These are phyloP conservation scores for Catostylus mosaicus DNA, from an alignment of 30 jellyfish, hydroid and myxozoan species.

Conservation along the genomic window DNA sequence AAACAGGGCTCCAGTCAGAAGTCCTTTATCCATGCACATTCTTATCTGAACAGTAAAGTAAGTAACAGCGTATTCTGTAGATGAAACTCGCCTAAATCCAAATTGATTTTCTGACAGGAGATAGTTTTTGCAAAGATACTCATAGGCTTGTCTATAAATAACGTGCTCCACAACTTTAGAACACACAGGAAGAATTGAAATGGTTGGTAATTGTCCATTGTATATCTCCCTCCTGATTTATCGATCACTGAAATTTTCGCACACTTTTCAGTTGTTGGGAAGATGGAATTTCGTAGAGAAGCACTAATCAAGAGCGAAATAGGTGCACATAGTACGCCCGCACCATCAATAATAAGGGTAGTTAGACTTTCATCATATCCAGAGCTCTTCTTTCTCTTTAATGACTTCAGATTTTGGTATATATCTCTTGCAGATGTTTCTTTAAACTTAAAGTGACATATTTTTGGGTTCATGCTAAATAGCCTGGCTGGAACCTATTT, in stretches of 20 bases:
- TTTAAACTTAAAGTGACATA: not conserved
- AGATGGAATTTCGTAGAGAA: constrained; percentile 28
- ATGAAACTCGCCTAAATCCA: constrained; percentile 21
- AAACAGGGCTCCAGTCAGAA: constrained; percentile 23
- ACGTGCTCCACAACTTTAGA: constrained; percentile 17
- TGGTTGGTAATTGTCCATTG: constrained; percentile 23
- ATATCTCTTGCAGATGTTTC: constrained; percentile 38
- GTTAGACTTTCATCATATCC: constrained; percentile 20
- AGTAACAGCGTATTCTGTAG: constrained; percentile 27
- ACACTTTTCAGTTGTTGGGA: constrained; percentile 39
- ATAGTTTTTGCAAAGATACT: constrained; percentile 30
- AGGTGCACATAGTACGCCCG: constrained; percentile 35
- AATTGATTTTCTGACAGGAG: constrained; percentile 26
- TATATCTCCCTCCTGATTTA: constrained; percentile 11
- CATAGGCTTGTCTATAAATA: not conserved
- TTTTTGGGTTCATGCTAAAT: not conserved
- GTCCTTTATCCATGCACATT: constrained; percentile 27
- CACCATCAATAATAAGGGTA: constrained; percentile 19
- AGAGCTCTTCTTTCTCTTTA: constrained; percentile 31
- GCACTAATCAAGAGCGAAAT: constrained; percentile 19
- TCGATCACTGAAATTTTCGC: constrained; percentile 15
- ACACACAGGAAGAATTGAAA: not conserved
- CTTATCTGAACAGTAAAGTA: constrained; percentile 31
- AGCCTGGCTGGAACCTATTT: not conserved
- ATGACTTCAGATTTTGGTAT: constrained; percentile 14